These are phyloP conservation scores for Esperia sulphurella DNA, from an alignment of 2,888 invertebrate species.

Conservation along the genomic window DNA sequence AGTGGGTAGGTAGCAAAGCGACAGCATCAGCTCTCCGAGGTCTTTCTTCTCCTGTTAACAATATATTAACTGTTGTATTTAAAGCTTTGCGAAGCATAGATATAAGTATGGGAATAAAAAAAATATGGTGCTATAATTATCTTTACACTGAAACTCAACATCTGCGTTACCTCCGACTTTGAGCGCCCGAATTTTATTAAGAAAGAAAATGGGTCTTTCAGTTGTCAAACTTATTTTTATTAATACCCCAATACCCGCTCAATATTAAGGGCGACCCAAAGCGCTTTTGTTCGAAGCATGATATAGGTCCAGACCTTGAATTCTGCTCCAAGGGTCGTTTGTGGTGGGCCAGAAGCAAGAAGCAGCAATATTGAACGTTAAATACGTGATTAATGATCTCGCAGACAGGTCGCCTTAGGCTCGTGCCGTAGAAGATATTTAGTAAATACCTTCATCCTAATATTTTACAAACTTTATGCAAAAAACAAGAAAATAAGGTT, in stretches of 20 bases:
- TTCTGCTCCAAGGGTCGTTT: constrained; percentile 9
- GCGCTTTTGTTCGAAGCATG: constrained; percentile 7
- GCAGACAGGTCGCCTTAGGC: neutral
- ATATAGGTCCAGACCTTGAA: constrained; percentile 14
- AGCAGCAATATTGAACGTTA: constrained; percentile 18
- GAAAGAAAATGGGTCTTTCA: no score
- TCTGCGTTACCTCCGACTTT: no score
- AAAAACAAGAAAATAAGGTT: no score
- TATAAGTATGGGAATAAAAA: neutral
- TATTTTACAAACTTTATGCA: no score
- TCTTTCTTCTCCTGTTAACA: constrained; percentile 87
- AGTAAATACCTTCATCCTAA: no score
- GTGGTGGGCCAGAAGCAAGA: constrained; percentile 10
- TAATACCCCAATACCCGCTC: constrained; percentile 4
- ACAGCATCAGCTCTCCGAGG: constrained; percentile 94
- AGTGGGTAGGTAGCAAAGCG: constrained; percentile 93
- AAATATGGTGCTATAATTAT: no score
- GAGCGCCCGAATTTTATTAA: no score
- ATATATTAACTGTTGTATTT: neutral
- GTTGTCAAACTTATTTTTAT: neutral
- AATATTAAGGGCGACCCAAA: neutral
- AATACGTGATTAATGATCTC: constrained; percentile 22
- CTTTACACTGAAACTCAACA: no score
- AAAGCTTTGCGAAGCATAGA: neutral
- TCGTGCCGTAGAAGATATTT: no score